Conservation (phyloP, 2,113 vertebrate genomes). For the Promerops cafer region DNA sequence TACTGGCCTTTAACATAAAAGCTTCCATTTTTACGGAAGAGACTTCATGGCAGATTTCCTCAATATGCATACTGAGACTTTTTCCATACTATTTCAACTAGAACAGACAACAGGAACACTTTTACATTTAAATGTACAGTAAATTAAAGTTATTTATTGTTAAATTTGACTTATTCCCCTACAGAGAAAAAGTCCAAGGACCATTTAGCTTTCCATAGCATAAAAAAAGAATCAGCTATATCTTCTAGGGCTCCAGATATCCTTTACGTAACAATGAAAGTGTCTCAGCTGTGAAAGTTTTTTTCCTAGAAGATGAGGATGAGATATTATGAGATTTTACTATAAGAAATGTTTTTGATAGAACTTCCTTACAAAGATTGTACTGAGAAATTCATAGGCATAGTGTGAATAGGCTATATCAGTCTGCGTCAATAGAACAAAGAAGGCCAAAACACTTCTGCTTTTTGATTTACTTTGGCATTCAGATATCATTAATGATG, state of each 20-base stretch:
- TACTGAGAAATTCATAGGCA: neutral
- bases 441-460: neutral
- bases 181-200: neutral
- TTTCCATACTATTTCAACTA: neutral
- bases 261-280: neutral
- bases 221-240: neutral
- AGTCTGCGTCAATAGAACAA: neutral
- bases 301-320: neutral
- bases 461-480: neutral
- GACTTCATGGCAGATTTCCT: neutral
- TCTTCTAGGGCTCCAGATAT: neutral
- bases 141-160: neutral
- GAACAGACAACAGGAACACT: neutral
- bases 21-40: neutral
- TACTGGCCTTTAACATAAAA: neutral
- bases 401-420: neutral
- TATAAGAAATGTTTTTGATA: neutral
- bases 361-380: neutral
- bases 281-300: neutral
- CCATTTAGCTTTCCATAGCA: neutral
- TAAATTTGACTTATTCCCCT: neutral
- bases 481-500: neutral
- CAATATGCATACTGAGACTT: neutral
- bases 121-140: neutral
- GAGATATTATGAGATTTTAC: neutral